phyloP scores from a whole-genome alignment of 2,113 vertebrate genomes.

The Microcebus jonahi region DNA sequence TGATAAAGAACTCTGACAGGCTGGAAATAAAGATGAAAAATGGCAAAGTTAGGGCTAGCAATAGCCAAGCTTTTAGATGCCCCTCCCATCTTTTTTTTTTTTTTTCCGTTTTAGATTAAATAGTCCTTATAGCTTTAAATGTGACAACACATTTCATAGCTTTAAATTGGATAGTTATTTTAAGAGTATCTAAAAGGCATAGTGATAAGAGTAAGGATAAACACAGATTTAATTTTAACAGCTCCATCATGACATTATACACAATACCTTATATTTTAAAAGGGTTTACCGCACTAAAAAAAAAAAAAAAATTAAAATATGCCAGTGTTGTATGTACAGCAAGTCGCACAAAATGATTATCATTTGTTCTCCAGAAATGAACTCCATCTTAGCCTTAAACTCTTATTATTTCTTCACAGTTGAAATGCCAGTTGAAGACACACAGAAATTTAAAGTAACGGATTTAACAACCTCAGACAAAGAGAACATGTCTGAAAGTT shows the following conservation, averaged over 20 bases:
- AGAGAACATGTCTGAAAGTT: slow-evolving; percentile 85
- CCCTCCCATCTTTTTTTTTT: background rate
- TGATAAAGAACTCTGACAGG: background rate
- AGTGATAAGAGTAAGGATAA: slow-evolving; percentile 14
- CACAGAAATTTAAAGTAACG: slow-evolving; percentile 83
- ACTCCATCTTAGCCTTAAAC: slow-evolving; percentile 80
- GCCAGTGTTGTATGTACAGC: slow-evolving; percentile 40
- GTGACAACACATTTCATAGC: slow-evolving; percentile 59
- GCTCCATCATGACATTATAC: slow-evolving; percentile 46
- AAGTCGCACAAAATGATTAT: slow-evolving; percentile 78
- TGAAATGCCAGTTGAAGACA: slow-evolving; percentile 82
- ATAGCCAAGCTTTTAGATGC: background rate
- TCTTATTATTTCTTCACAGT: slow-evolving; percentile 71
- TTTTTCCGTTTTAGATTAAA: background rate
- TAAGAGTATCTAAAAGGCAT: slow-evolving; percentile 57
- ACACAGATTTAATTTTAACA: slow-evolving; percentile 69
- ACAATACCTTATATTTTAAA: slow-evolving; percentile 60
- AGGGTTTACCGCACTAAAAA: slow-evolving; percentile 57
- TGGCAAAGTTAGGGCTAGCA: background rate
- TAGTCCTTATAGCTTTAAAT: slow-evolving; percentile 43
- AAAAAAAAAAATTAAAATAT: background rate
- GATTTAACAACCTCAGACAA: slow-evolving; percentile 90
- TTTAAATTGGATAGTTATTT: slow-evolving; percentile 63
- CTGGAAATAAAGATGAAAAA: background rate
- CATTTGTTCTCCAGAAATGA: slow-evolving; percentile 80